Percentiles rank a stretch among this genome's conserved stretches.
phyloP scores from a whole-genome alignment of 1,140 invertebrate genomes.

The Danaus melanippus region DNA sequence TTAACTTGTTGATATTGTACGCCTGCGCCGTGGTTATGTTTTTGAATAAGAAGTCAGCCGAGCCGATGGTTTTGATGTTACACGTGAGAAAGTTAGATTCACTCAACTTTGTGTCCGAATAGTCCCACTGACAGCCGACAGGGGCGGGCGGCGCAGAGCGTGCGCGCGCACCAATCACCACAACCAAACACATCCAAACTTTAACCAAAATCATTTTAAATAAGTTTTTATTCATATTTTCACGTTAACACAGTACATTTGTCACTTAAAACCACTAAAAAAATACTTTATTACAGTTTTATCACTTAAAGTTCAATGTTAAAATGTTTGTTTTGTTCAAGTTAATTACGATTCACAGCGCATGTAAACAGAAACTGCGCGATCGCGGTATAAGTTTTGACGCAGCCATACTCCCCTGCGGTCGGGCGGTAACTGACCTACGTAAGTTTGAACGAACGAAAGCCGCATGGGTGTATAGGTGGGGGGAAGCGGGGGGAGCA shows the following conservation, averaged over 20 bases:
- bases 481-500: conserved; percentile 40
- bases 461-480: conserved; percentile 63
- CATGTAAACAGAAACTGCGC: conserved; percentile 66
- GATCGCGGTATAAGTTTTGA: conserved; percentile 65
- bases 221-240: conserved; percentile 58
- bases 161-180: conserved; percentile 62
- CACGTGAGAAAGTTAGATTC: conserved; percentile 77
- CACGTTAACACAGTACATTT: conserved; percentile 63
- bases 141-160: conserved; percentile 72
- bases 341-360: conserved; percentile 51
- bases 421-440: conserved; percentile 73
- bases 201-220: conserved; percentile 66
- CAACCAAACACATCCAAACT: conserved; percentile 65
- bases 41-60: conserved; percentile 78
- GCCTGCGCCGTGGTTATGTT: conserved; percentile 79
- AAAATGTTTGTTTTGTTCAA: conserved; percentile 42
- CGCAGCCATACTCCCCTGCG: conserved; percentile 69
- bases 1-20: conserved; percentile 79
- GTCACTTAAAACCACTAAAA: conserved; percentile 46
- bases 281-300: conserved; percentile 37
- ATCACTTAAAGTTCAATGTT: conserved; percentile 45
- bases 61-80: conserved; percentile 80
- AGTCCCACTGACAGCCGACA: conserved; percentile 79
- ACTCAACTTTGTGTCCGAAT: conserved; percentile 72
- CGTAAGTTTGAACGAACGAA: conserved; percentile 72